Conservation (phyloP, 2,113 vertebrate species). For the Mus musculus region GRCm39 chr13:96212501-96213000, state of each 20-base stretch:
- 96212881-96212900: neutral
- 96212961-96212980: neutral
- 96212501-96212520: neutral
- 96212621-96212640: neutral
- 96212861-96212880: neutral
- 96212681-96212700: neutral
- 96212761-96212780: neutral
- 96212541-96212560: neutral
- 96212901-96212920: neutral
- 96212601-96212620: neutral
- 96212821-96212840: neutral
- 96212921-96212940: neutral
- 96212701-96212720: neutral
- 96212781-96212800: neutral
- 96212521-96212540: neutral
- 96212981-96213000: neutral
- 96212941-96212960: neutral
- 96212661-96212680: neutral
- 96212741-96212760: neutral
- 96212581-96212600: neutral
- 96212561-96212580: neutral
- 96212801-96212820: neutral
- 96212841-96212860: neutral
- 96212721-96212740: neutral
- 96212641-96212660: neutral